Evolutionary conservation across 2,888 invertebrate genomes (phyloP).

Genomic region (Xestia xanthographa): DNA sequence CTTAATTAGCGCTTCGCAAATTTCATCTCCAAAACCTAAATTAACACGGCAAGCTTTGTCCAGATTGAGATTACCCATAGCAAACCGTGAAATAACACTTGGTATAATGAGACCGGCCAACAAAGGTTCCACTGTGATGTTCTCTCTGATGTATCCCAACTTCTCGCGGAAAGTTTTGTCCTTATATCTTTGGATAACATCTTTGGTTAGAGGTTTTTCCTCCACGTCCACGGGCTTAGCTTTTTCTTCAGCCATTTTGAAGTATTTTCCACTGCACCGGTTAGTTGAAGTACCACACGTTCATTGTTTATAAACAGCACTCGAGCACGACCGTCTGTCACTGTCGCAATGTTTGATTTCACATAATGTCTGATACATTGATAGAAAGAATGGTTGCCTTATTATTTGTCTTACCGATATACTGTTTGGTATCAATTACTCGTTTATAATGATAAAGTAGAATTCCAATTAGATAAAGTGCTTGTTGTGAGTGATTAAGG

Average conservation of each 20-base stretch:
- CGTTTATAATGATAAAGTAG: conserved; percentile 81
- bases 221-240: conserved; percentile 76
- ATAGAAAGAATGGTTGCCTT: conserved; percentile 76
- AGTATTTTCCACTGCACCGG: conserved; percentile 44
- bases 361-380: conserved; percentile 77
- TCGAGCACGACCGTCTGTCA: conserved; percentile 70
- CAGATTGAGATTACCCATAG: conserved; percentile 89
- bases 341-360: conserved; percentile 78
- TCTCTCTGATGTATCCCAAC: conserved; percentile 80
- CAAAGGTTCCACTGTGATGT: conserved; percentile 94
- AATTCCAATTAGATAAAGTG: conserved; percentile 71
- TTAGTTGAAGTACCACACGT: conserved; percentile 64
- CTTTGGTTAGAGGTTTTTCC: conserved; percentile 83
- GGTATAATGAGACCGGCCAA: conserved; percentile 93
- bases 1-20: conserved; percentile 83
- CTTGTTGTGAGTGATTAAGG: conserved; percentile 63
- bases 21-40: conserved; percentile 79
- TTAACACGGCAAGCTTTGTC: conserved; percentile 88
- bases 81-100: conserved; percentile 92
- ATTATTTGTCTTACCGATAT: conserved; percentile 84
- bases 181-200: conserved; percentile 72
- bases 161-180: conserved; percentile 82
- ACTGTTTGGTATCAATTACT: conserved; percentile 87
- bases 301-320: conserved; percentile 78
- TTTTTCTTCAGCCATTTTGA: conserved; percentile 81